These are phyloP conservation scores for Indicator indicator DNA, from an alignment of 2,113 vertebrate genomes.

Conservation along the genomic window DNA sequence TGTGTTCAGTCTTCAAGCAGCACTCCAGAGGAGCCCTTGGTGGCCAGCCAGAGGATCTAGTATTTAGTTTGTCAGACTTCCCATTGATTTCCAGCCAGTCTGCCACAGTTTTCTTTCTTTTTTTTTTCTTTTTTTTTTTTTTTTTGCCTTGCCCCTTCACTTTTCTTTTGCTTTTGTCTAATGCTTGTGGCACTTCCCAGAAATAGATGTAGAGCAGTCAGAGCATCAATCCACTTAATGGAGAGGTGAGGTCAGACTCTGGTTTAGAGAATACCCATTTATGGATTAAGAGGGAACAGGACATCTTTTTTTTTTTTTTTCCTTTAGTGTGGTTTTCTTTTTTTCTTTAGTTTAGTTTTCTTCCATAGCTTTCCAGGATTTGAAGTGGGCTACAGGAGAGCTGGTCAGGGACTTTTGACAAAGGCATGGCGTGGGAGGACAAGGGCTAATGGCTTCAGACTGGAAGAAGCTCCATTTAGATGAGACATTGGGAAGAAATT, in stretches of 20 bases:
- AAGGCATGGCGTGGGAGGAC: no score
- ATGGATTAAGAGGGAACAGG: neutral
- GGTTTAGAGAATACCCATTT: neutral
- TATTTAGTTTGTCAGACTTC: constrained; percentile 16
- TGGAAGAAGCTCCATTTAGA: no score
- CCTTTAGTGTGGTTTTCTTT: neutral
- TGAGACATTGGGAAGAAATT: no score
- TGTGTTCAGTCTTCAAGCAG: neutral
- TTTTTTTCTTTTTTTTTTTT: neutral
- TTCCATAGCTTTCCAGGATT: neutral
- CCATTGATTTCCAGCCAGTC: neutral
- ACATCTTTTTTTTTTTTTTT: neutral
- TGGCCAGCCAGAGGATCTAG: constrained; percentile 1
- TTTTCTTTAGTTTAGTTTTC: neutral
- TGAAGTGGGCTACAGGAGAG: no score
- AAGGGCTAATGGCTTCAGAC: no score
- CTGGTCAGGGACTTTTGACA: no score
- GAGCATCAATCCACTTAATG: neutral
- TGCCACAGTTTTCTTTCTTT: neutral
- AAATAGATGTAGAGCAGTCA: neutral
- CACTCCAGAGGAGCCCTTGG: constrained; percentile 1
- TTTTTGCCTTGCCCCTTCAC: neutral
- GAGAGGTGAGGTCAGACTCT: neutral
- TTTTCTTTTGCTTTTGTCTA: neutral
- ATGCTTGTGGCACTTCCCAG: neutral